Percentiles rank a stretch among this genome's conserved stretches.
phyloP scores from a whole-genome alignment of 1,140 invertebrate species.

The Drosophila chauvacae region DNA sequence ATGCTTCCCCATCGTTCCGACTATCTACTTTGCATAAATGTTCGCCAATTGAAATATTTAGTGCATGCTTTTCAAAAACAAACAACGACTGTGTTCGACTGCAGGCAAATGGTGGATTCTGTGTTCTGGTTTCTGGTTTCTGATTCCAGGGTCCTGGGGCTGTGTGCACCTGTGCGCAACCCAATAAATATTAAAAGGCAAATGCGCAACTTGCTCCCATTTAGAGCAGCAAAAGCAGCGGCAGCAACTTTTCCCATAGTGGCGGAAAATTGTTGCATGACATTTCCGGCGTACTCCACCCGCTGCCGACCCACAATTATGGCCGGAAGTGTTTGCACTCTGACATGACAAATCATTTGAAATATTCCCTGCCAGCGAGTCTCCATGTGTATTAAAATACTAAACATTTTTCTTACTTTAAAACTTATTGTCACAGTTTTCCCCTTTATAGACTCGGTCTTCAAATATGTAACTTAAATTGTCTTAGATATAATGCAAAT shows the following conservation, averaged over 20 bases:
- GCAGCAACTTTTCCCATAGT: constrained; percentile 44
- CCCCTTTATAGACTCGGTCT: neutral
- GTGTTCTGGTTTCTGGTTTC: neutral
- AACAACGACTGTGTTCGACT: neutral
- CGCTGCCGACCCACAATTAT: constrained; percentile 9
- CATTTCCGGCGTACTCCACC: constrained; percentile 18
- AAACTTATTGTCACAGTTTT: constrained; percentile 59
- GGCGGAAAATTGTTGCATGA: constrained; percentile 46
- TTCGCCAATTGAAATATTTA: constrained; percentile 76
- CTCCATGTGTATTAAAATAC: constrained; percentile 53
- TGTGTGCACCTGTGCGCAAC: constrained; percentile 53
- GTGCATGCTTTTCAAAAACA: constrained; percentile 53
- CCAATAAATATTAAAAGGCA: constrained; percentile 81
- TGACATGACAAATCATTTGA: constrained; percentile 79
- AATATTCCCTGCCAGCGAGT: constrained; percentile 45
- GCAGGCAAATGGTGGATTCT: neutral
- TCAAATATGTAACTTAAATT: too few species aligned
- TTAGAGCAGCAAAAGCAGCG: constrained; percentile 15
- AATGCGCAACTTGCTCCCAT: constrained; percentile 49
- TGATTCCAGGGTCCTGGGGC: neutral
- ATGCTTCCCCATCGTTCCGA: neutral
- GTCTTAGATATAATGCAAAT: neutral
- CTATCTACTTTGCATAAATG: constrained; percentile 69
- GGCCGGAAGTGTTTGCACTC: constrained; percentile 69
- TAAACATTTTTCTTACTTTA: constrained; percentile 58